Percentiles rank a stretch among this genome's conserved stretches.
Conservation (phyloP, 2,888 invertebrate genomes). For the Scrobipalpa costella region DNA sequence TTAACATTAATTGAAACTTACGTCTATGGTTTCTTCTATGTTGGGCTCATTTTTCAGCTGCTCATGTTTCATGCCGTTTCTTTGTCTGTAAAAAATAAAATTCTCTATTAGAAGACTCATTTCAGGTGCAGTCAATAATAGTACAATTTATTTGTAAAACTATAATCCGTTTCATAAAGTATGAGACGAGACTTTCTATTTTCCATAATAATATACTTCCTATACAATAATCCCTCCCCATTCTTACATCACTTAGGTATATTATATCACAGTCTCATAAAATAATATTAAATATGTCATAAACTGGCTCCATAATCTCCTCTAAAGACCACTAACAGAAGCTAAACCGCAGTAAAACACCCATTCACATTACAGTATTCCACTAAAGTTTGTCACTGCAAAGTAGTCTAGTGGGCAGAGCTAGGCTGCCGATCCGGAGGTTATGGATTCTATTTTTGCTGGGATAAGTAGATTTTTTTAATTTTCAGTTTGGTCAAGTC, state of each 20-base stretch:
- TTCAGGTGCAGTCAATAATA: too few relatives aligned
- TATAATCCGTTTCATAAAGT: too few relatives aligned
- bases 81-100: conserved; percentile 57
- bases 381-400: not conserved
- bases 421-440: too few relatives aligned
- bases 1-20: too few relatives aligned
- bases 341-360: conserved; percentile 5
- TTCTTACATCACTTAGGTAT: not conserved
- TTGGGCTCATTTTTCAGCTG: conserved; percentile 70
- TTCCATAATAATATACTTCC: not conserved
- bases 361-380: not conserved
- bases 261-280: not conserved
- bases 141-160: too few relatives aligned
- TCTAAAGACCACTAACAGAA: conserved; percentile 5
- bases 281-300: not conserved
- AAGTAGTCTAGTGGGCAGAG: too few relatives aligned
- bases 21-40: conserved; percentile 74
- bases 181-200: not conserved
- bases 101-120: not conserved
- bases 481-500: too few relatives aligned
- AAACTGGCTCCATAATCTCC: not conserved
- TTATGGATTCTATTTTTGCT: too few relatives aligned
- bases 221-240: not conserved
- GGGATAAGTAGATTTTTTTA: too few relatives aligned
- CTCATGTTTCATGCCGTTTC: conserved; percentile 73